A percentile compares a stretch with the other conserved stretches of the same genome.
Evolutionary conservation across 2,797 vertebrate genomes (phyloP).

Genomic region (Crypturellus tataupa): DNA sequence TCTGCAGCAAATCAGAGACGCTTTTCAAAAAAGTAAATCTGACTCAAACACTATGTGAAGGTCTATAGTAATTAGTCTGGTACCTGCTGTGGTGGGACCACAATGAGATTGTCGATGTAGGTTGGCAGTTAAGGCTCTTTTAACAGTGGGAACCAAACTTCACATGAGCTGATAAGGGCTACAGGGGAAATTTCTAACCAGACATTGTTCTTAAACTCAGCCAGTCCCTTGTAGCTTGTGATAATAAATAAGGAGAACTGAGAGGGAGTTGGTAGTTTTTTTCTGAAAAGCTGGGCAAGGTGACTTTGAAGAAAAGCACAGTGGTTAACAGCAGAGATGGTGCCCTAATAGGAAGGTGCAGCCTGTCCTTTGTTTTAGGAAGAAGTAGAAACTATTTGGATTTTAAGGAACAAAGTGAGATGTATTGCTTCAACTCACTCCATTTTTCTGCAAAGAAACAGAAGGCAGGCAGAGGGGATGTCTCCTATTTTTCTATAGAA

Average conservation of each 20-base stretch:
- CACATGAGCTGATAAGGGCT: neutral
- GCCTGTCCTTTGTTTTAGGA: neutral
- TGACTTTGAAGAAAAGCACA: conserved; percentile 22
- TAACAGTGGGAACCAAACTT: conserved; percentile 9
- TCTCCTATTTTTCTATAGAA: neutral
- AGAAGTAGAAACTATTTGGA: neutral
- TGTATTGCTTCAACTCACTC: neutral
- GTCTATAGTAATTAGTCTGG: conserved; percentile 7
- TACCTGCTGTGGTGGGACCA: conserved; percentile 20
- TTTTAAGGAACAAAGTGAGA: neutral
- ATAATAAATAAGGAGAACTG: neutral
- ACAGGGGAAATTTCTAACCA: neutral
- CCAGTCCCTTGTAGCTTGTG: neutral
- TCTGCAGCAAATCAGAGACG: neutral
- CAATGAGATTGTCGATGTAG: neutral
- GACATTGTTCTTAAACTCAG: neutral
- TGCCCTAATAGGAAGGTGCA: neutral
- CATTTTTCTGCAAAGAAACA: neutral
- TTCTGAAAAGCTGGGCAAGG: neutral
- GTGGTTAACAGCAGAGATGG: neutral
- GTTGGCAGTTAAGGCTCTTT: neutral
- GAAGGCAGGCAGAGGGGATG: neutral
- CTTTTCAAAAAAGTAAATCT: neutral
- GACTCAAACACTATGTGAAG: neutral
- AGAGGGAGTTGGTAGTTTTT: neutral